Base-by-base conservation (phyloP, 2,888 invertebrate species). In the Hipparchia sbordonii region DNA sequence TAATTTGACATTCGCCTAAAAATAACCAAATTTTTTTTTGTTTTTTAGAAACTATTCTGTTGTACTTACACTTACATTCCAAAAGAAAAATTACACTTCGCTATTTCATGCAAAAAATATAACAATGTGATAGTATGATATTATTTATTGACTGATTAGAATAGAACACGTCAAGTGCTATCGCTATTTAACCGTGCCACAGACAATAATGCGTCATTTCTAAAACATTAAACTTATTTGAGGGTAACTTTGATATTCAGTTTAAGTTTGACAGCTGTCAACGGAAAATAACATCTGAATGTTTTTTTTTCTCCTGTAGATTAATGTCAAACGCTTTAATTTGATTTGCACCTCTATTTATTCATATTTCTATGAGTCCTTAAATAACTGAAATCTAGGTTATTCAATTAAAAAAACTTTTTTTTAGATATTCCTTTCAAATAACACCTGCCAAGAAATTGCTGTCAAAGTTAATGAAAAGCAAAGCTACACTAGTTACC, bases 131-230 rank as follows among this genome's bases (percentile, higher is more conserved):
- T 65, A 62, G 62, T 45, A 23, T 59, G 33, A 67, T 67, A 67
- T 67, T 67, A 51, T 67, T 59, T 48, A 46, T 57, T 59, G 67
- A 67, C 67, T 67, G 67, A 67, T 67, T 61, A 69, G 69, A 23
- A 65, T 39, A 54, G 23, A 54, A 72, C 59, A 60, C 74, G 72
- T 74, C 74, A 72, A 74, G 70, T 68, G 61, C 68, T 68, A 70
- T 39, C 69, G 46, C 57, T 57, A 48, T 67, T 62, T 70, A 57
- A 56, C 54, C 57, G 67, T 13, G 10, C 59, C 72, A 72, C 70
- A 69, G 74, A 74, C 74, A 72, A 72, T 74, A 74, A 74, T 72
- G 67, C 23, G 23, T 57, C 8, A 57, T 63, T 63, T 66, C 52
- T 54, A n/a, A 33, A 66, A 33, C 8, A 66, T 10, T 9, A 48